phyloP scores from a whole-genome alignment of 2,888 invertebrate species.

The Synanthedon vespiformis region DNA sequence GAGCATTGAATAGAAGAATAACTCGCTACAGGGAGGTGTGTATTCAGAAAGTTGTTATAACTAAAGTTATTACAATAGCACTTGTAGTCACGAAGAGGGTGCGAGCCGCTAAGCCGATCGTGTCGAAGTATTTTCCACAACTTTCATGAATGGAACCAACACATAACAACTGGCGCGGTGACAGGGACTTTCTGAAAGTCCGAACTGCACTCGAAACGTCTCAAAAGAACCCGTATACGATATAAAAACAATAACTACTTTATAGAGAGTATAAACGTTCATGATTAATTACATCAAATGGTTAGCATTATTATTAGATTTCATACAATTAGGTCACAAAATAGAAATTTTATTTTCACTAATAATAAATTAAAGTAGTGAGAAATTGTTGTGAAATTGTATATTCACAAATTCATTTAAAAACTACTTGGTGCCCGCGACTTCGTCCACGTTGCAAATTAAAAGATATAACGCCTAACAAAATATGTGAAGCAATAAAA shows the following conservation, averaged over 20 bases:
- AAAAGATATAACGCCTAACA: no score
- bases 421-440: no score
- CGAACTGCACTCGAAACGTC: constrained; percentile 10
- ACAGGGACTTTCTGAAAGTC: constrained; percentile 42
- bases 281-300: no score
- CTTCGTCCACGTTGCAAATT: no score
- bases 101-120: constrained; percentile 61
- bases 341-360: background rate
- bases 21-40: no score
- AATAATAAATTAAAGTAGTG: constrained; percentile 3
- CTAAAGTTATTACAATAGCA: constrained; percentile 44
- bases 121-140: constrained; percentile 46
- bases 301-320: no score
- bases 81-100: constrained; percentile 44
- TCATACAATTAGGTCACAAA: background rate
- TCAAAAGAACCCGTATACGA: no score
- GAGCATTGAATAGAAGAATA: no score
- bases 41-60: constrained; percentile 26
- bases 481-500: no score
- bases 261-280: no score
- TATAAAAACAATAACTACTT: no score
- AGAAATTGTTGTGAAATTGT: background rate
- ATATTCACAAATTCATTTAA: no score
- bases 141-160: constrained; percentile 49
- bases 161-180: constrained; percentile 43